Base-by-base conservation (phyloP, 1,140 invertebrate species). In the Eriocheir sinensis region DNA sequence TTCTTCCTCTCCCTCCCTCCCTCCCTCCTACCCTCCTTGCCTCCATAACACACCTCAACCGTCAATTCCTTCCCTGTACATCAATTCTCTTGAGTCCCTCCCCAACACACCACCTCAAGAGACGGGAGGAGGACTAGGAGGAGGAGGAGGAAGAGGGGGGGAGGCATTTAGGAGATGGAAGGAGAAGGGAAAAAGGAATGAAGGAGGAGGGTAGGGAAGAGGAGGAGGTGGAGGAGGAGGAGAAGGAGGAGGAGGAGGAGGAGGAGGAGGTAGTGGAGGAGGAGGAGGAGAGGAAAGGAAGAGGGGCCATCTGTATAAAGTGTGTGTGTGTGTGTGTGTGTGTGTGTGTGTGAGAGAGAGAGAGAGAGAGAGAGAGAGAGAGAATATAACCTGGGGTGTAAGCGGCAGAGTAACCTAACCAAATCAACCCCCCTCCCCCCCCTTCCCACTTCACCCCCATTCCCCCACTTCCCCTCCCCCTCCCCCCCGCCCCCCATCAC, bases 271-370 rank as follows among this genome's bases (percentile, higher is more conserved):
- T 2, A 15, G 60, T 2, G 21, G 60, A 72, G 53, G 53, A 21
- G 21, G 21, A 72, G 44, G 53, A 34, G 53, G 48, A 21, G 32
- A 34, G 89, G 53, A 21, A 86, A 48, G 34, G 81, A 3, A 21
- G 0, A 38, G 21, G 41, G 85, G 38, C 85, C n/a, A 30, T 91
- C 79, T 72, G 79, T 91, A 36, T 48, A 17, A 32, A 38, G 53
- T 53, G 72, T 53, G 89, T 60, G 89, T 41, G 44, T 53, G 41
- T 90, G 89, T 90, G 89, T 90, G 36, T 40, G 83, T 48, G 44
- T 48, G 44, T 48, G 44, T 48, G 44, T 48, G 44, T 48, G 44
- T 48, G 4, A 48, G 4, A 4, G 60, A 72, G 60, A 72, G 60
- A 72, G 60, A 72, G 60, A 72, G 60, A 72, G 60, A 72, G 60